Evolutionary conservation across 2,113 vertebrate genomes (phyloP), one percentile per base, ranked within the genome.

Genomic region (Numida meleagris): DNA sequence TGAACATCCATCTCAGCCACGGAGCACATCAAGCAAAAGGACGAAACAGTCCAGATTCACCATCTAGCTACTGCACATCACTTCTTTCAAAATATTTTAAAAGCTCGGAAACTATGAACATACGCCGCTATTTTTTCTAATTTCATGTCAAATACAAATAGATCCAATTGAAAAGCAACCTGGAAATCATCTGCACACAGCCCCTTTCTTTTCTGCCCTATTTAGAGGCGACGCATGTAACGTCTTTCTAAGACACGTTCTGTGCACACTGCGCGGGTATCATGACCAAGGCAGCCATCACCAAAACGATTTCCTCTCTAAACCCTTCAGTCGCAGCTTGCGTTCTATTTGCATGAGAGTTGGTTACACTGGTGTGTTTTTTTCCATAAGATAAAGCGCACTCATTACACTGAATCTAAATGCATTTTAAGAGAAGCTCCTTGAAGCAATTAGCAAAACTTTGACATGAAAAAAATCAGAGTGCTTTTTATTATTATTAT

Each of bases 31-130:
- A 63, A 87, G 88, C n/a, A 43, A 88, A 84, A 77, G 51, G 82
- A 55, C 4, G 3, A 71, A 94, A 36, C 50, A 90, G 83, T 29
- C 76, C 16, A 67, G 48, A 59, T 29, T 53, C 71, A 34, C 53
- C 73, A 46, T 14, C 70, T 59, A 82, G 46, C 55, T 81, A 63
- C 40, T 33, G 82, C 73, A 42, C 85, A 57, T n/a, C 38, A 63
- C n/a, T 46, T 77, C 77, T 71, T 14, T 0, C 21, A 73, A 81
- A 67, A 90, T 71, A 84, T 71, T 95, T 96, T 93, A 78, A 61
- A 96, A 96, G 63, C 93, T n/a, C 82, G 88, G 75, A 88, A 95
- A 83, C 51, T 87, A 87, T 59, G 80, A 95, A 96, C 95, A 92
- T 84, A 67, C 71, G 70, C 33, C 70, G 29, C 31, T 15, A 15